These are phyloP conservation scores for Proisotoma minuta DNA, from an alignment of 2,888 invertebrate species.

Conservation along the genomic window DNA sequence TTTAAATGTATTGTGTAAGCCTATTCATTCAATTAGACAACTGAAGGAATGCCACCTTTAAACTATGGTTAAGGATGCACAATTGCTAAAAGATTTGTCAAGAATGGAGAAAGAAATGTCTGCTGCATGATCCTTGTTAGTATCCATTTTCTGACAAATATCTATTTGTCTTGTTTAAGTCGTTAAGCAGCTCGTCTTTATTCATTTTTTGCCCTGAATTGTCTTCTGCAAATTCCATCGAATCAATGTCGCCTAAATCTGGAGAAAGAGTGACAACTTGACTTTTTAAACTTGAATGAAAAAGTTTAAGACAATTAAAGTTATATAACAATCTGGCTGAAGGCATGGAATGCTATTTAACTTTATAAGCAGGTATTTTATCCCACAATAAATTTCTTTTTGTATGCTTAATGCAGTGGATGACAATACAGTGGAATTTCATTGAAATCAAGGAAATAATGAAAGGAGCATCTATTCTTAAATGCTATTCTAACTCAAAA, in stretches of 20 bases:
- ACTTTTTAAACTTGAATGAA: not conserved
- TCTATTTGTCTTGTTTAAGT: not conserved
- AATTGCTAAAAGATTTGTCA: conserved; percentile 2
- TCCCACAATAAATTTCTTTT: not conserved
- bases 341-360: conserved; percentile 1
- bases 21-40: no score
- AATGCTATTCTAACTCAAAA: no score
- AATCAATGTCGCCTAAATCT: not conserved
- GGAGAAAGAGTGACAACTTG: not conserved
- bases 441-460: not conserved
- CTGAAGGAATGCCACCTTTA: conserved; percentile 1
- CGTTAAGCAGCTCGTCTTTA: not conserved
- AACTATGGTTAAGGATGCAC: not conserved
- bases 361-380: no score
- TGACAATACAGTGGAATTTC: not conserved
- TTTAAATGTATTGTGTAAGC: no score
- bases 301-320: conserved; percentile 1
- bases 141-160: conserved; percentile 1
- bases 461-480: not conserved
- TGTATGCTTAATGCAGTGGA: no score
- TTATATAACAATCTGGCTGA: not conserved
- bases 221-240: conserved; percentile 2
- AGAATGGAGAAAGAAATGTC: not conserved
- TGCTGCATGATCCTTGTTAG: not conserved
- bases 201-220: not conserved